These are phyloP conservation scores for Tenebrio molitor DNA, from an alignment of 1,140 invertebrate species.

Conservation along the genomic window DNA sequence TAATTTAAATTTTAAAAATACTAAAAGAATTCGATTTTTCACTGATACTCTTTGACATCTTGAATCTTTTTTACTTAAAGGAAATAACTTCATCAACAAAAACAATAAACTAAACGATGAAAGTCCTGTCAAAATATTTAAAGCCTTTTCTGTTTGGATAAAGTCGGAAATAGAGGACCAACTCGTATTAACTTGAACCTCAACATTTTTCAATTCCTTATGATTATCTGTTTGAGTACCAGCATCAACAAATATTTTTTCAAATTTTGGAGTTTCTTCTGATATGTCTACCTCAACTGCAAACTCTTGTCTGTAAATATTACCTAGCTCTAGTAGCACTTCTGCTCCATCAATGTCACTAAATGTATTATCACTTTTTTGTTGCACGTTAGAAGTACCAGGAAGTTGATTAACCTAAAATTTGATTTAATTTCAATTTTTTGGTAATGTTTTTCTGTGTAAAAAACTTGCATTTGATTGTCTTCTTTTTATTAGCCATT, in stretches of 20 bases:
- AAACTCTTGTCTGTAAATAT: too few species aligned
- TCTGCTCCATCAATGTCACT: too few species aligned
- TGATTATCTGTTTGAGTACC: neutral
- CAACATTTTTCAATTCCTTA: neutral
- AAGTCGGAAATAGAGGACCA: neutral
- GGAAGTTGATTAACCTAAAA: constrained; percentile 2
- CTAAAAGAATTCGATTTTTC: constrained; percentile 16
- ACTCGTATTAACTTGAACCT: neutral
- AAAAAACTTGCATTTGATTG: neutral
- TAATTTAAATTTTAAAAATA: constrained; percentile 33
- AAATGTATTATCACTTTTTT: too few species aligned
- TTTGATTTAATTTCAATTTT: constrained; percentile 24
- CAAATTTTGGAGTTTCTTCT: too few species aligned
- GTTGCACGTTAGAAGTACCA: too few species aligned
- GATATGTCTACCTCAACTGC: too few species aligned
- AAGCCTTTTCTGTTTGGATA: constrained; percentile 23
- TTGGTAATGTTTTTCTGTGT: too few species aligned
- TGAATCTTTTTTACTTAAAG: neutral
- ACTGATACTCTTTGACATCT: neutral
- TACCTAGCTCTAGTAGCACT: too few species aligned
- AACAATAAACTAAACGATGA: constrained; percentile 22
- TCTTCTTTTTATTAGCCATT: too few species aligned
- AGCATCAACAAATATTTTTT: neutral
- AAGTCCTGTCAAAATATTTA: constrained; percentile 39
- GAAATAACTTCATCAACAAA: constrained; percentile 8